A percentile compares a stretch with the other conserved stretches of the same genome.
These are phyloP conservation scores for Drosophila affinis DNA, from an alignment of 2,888 invertebrate species.

Conservation along the genomic window DNA sequence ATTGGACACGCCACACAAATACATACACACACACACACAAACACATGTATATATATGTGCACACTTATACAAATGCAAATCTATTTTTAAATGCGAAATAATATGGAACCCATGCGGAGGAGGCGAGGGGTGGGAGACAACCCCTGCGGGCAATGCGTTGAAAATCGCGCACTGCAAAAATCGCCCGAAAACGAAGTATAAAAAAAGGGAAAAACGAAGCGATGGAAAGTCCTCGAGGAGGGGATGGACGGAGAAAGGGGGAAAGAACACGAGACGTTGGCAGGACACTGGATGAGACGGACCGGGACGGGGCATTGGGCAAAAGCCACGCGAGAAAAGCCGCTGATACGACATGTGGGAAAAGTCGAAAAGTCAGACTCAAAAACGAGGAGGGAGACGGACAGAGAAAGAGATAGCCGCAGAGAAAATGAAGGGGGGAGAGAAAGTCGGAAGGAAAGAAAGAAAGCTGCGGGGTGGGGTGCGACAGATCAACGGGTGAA, in stretches of 20 bases:
- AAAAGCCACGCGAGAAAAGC: slow-evolving; percentile 73
- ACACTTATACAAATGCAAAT: slow-evolving; percentile 76
- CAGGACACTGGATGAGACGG: not conserved
- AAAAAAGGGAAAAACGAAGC: slow-evolving; percentile 39
- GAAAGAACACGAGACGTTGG: slow-evolving; percentile 1
- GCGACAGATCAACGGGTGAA: slow-evolving; percentile 40
- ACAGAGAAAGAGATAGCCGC: slow-evolving; percentile 7
- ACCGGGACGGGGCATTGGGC: slow-evolving; percentile 23
- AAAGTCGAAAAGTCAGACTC: slow-evolving; percentile 69
- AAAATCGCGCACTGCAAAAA: slow-evolving; percentile 61
- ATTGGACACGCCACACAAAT: slow-evolving; percentile 82
- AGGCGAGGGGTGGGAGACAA: slow-evolving; percentile 35
- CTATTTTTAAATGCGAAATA: slow-evolving; percentile 84
- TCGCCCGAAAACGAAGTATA: slow-evolving; percentile 15
- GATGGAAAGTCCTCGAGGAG: slow-evolving; percentile 29
- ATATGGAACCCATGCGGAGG: slow-evolving; percentile 65
- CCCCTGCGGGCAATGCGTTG: slow-evolving; percentile 67
- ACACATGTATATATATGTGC: not conserved
- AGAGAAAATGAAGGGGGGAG: not conserved
- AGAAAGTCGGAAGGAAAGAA: not conserved
- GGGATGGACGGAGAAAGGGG: not conserved
- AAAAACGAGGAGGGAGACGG: slow-evolving; percentile 15
- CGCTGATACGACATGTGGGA: slow-evolving; percentile 77
- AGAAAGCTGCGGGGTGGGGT: not conserved
- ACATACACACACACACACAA: slow-evolving; percentile 33